Percentiles rank a stretch among this genome's conserved stretches.
Evolutionary conservation across 2,888 invertebrate species (phyloP).

Genomic region (Selenia dentaria): DNA sequence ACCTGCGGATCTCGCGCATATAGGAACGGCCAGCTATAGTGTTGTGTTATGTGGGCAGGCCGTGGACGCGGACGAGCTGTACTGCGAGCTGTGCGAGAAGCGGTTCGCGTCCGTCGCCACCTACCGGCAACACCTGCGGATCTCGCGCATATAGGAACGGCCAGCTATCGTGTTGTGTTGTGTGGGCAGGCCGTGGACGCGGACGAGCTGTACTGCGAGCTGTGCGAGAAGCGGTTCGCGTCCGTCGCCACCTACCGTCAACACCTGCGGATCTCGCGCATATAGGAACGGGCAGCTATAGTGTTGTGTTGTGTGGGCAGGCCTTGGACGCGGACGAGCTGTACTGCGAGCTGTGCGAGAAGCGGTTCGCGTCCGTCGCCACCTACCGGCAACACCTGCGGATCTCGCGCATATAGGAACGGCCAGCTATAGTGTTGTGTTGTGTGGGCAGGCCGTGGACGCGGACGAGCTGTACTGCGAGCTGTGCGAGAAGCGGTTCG

Average conservation of each 20-base stretch:
- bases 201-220: no score
- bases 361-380: conserved; percentile 71
- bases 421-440: no score
- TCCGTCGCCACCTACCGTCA: conserved; percentile 73
- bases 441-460: conserved; percentile 66
- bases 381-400: conserved; percentile 68
- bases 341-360: no score
- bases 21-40: no score
- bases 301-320: no score
- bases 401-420: no score
- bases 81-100: conserved; percentile 74
- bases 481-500: conserved; percentile 69
- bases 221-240: conserved; percentile 69
- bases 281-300: no score
- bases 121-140: conserved; percentile 63
- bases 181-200: conserved; percentile 65
- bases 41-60: conserved; percentile 52
- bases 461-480: conserved; percentile 54
- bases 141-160: no score
- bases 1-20: no score
- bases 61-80: conserved; percentile 65
- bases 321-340: conserved; percentile 62
- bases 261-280: conserved; percentile 60
- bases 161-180: no score
- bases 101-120: conserved; percentile 74